phyloP scores from a whole-genome alignment of 2,888 invertebrate genomes.

The Eubasilissa splendida region DNA sequence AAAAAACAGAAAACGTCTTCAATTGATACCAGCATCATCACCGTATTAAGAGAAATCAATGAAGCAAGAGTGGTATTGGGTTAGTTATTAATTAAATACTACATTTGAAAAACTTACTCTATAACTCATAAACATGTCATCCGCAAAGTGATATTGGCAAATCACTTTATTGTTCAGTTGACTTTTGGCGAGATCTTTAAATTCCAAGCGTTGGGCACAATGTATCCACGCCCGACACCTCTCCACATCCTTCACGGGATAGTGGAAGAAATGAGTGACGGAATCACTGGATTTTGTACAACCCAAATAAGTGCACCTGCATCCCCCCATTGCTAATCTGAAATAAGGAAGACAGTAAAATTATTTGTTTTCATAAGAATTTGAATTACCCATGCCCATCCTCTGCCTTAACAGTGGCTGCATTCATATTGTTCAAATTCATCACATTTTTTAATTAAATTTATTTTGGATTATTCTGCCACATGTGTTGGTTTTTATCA shows the following conservation, averaged over 20 bases:
- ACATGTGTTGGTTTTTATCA: no score
- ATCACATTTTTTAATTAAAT: no score
- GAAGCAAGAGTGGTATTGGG: no score
- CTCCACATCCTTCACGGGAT: constrained; percentile 74
- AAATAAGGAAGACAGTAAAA: neutral
- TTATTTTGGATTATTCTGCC: no score
- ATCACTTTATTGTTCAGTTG: constrained; percentile 75
- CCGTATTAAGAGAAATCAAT: no score
- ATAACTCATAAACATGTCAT: constrained; percentile 72
- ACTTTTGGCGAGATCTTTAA: constrained; percentile 71
- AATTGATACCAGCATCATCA: no score
- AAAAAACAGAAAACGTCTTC: no score
- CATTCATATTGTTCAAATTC: no score
- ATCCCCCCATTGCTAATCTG: constrained; percentile 71
- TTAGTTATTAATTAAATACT: neutral
- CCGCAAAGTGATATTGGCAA: constrained; percentile 75
- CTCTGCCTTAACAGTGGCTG: no score
- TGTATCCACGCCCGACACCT: constrained; percentile 75
- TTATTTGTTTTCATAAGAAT: no score
- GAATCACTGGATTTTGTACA: constrained; percentile 71
- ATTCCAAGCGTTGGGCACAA: constrained; percentile 71
- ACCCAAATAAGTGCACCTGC: constrained; percentile 73
- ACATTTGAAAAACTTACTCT: constrained; percentile 63
- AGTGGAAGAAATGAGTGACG: constrained; percentile 76
- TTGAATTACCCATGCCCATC: no score